Base-by-base conservation (phyloP, 2,113 vertebrate genomes). In the Lasiurus borealis region DNA sequence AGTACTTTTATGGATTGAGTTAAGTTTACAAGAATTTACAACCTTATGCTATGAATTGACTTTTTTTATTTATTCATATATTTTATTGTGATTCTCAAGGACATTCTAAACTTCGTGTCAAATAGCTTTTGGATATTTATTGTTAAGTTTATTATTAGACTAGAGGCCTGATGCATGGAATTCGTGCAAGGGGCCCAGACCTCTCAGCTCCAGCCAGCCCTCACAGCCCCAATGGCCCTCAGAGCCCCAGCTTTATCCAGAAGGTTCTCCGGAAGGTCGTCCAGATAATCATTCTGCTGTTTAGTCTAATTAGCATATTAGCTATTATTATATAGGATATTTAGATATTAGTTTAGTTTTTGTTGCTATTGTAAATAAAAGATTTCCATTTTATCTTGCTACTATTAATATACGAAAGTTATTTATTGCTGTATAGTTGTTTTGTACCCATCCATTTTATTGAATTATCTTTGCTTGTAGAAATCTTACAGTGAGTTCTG, bases 11-110 rank as follows among this genome's bases (percentile, higher is more conserved):
- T 34, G 6, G 27, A 76, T 76, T 83, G 66, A 82, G 31, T 91
- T 76, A 81, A 75, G 40, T 88, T 91, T 83, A 84, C 54, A 87
- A 88, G 91, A 80, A 78, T 59, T 64, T 62, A 54, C 12, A 64
- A 66, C 21, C 7, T 15, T 93, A 54, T 78, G 21, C 46, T 77
- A 71, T 34, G 16, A 76, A 64, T 73, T 96, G 34, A 36, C 59
- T 27, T 62, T 40, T 93, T 83, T 34, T 27, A 31, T 62, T 62
- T 71, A 29, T 73, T 76, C 40, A 21, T 59, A 48, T 40, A 11
- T 54, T 54, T 82, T 76, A 82, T 62, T 48, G 19, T 83, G 34
- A 77, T 4, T 48, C 19, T 71, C 62, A 31, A 52, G 50, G 71
- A 78, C 87, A 87, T 88, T 91, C 80, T 77, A 16, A 71, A 83